Percentiles rank a stretch among this genome's conserved stretches.
Evolutionary conservation across 2,113 vertebrate genomes (phyloP).

Genomic region (Siniperca knerii): DNA sequence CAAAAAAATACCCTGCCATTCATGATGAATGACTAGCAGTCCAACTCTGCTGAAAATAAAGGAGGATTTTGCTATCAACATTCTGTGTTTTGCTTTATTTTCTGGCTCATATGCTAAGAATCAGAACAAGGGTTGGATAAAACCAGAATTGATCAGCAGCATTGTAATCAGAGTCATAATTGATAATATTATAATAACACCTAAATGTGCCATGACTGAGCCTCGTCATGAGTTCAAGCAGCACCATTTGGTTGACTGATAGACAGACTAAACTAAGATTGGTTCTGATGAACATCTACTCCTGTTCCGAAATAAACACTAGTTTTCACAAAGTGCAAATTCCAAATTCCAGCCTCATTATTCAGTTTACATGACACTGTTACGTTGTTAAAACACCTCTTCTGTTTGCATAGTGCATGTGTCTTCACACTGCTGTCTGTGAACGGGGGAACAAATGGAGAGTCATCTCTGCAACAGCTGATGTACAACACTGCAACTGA

Average conservation of each 20-base stretch:
- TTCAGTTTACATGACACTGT: conserved; percentile 12
- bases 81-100: background rate
- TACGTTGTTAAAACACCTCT: conserved; percentile 18
- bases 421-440: conserved; percentile 7
- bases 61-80: background rate
- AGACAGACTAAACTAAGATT: background rate
- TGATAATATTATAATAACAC: background rate
- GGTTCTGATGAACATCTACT: background rate
- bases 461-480: conserved; percentile 37
- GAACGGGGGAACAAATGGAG: background rate
- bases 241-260: background rate
- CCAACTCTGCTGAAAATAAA: background rate
- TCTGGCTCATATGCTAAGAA: background rate
- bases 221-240: background rate
- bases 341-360: background rate
- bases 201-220: background rate
- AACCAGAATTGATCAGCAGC: background rate
- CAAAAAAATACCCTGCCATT: background rate
- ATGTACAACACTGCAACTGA: background rate
- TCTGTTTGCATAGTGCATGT: conserved; percentile 7
- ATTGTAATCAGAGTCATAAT: background rate
- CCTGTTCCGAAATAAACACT: background rate
- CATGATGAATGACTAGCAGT: background rate
- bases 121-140: background rate
- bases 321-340: background rate